Conservation (phyloP, 2,888 invertebrate species). For the Lasius fuliginosus region DNA sequence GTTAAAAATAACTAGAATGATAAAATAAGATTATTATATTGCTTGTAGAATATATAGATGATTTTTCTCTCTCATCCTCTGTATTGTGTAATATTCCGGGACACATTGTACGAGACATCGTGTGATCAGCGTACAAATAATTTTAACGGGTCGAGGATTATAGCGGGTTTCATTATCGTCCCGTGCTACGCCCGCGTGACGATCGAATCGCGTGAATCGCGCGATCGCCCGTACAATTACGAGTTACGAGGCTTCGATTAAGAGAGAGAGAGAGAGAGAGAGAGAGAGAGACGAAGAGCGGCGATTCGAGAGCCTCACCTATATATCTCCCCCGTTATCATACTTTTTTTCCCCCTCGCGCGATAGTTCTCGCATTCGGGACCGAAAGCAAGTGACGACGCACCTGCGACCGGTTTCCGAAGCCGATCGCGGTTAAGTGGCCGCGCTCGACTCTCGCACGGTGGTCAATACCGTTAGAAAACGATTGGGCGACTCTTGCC, state of each 20-base stretch:
- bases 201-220: slow-evolving; percentile 42
- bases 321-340: neutral
- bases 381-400: slow-evolving; percentile 23
- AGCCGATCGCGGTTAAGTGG: slow-evolving; percentile 79
- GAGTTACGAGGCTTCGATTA: slow-evolving; percentile 3
- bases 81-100: neutral
- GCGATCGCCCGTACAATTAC: slow-evolving; percentile 22
- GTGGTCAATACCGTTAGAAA: slow-evolving; percentile 78
- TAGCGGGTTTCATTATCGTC: slow-evolving; percentile 22
- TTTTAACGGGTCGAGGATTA: slow-evolving; percentile 12
- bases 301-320: neutral
- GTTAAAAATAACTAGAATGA: neutral
- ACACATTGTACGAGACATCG: neutral
- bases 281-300: neutral
- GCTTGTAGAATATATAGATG: neutral
- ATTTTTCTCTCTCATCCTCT: neutral
- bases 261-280: neutral
- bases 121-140: neutral
- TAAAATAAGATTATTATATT: neutral
- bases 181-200: slow-evolving; percentile 11
- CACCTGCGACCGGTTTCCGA: slow-evolving; percentile 80
- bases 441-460: slow-evolving; percentile 66
- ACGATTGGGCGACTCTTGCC: slow-evolving; percentile 38
- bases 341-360: neutral
- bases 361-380: slow-evolving; percentile 6